Percentiles rank a stretch among this genome's conserved stretches.
These are phyloP conservation scores for Unio delphinus DNA, from an alignment of 2,888 invertebrate species.

Conservation along the genomic window DNA sequence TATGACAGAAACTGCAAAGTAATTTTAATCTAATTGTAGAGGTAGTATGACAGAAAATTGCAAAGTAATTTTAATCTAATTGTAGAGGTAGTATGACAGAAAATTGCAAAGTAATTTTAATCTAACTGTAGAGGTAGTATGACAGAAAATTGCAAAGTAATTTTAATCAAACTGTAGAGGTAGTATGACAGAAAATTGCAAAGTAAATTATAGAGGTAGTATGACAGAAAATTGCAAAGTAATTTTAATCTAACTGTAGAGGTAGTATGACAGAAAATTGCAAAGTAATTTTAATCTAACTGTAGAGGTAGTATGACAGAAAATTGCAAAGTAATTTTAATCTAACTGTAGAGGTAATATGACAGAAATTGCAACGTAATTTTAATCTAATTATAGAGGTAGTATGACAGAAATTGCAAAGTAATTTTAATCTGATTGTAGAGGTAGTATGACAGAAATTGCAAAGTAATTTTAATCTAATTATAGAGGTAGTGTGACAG, in stretches of 20 bases:
- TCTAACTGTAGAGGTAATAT: constrained; percentile 22
- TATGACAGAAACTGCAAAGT: too few relatives aligned
- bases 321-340: background rate
- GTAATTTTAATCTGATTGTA: too few relatives aligned
- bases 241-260: constrained; percentile 14
- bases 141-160: too few relatives aligned
- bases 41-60: constrained; percentile 8
- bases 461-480: too few relatives aligned
- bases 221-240: too few relatives aligned
- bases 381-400: constrained; percentile 24
- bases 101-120: background rate
- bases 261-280: constrained; percentile 8
- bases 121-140: constrained; percentile 23
- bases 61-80: constrained; percentile 1
- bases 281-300: background rate
- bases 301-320: constrained; percentile 19
- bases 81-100: constrained; percentile 19
- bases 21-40: constrained; percentile 14
- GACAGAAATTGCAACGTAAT: too few relatives aligned
- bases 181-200: background rate
- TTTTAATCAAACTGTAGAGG: constrained; percentile 20
- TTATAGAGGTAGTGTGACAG: too few relatives aligned
- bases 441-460: too few relatives aligned
- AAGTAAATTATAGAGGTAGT: constrained; percentile 19
- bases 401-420: background rate